Conservation (phyloP, 2,888 invertebrate species). For the Coremacera marginata region DNA sequence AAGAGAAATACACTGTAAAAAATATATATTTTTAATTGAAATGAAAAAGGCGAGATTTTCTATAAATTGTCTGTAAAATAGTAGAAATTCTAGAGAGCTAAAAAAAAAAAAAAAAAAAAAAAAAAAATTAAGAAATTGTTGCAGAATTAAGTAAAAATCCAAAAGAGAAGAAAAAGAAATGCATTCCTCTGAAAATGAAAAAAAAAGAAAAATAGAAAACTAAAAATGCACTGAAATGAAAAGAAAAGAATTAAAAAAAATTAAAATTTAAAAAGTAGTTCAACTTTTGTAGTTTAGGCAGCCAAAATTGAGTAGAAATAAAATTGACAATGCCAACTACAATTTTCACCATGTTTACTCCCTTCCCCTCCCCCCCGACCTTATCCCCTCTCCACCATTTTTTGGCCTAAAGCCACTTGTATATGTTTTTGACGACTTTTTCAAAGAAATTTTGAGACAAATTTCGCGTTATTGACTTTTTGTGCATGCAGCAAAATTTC, state of each 20-base stretch:
- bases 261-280: background rate
- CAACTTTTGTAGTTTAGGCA: background rate
- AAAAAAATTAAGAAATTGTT: background rate
- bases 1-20: conserved; percentile 25
- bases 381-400: background rate
- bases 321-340: conserved; percentile 28
- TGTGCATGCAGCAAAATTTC: conserved; percentile 38
- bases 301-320: conserved; percentile 1
- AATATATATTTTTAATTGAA: conserved; percentile 11
- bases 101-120: background rate
- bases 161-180: background rate
- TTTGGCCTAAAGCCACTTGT: background rate
- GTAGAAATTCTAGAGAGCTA: conserved; percentile 5
- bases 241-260: background rate
- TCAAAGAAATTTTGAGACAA: conserved; percentile 39
- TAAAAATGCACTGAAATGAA: conserved; percentile 2
- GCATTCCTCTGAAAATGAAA: conserved; percentile 26
- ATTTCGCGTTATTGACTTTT: conserved; percentile 27
- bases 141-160: conserved; percentile 4
- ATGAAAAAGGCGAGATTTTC: background rate
- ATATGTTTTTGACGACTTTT: background rate
- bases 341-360: background rate
- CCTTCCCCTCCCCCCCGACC: background rate
- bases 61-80: conserved; percentile 33
- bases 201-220: background rate